phyloP scores from a whole-genome alignment of 2,113 vertebrate genomes.

The Monopterus albus region DNA sequence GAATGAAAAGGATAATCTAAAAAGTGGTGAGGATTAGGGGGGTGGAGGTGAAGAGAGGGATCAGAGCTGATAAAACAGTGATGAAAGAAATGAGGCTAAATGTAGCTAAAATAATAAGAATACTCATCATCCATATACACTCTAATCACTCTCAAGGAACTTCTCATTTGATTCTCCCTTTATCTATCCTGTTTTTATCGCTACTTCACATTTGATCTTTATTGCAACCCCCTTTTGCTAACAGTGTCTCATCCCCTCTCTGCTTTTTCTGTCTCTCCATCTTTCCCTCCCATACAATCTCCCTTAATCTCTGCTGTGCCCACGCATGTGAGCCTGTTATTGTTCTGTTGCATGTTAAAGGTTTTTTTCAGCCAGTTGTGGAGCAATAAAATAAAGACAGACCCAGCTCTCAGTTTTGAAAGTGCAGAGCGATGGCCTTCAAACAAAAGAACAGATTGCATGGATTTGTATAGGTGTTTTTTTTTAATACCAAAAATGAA shows the following conservation, averaged over 20 bases:
- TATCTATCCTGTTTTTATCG: conserved; percentile 21
- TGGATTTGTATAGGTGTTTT: conserved; percentile 35
- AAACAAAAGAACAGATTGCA: conserved; percentile 38
- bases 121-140: not conserved
- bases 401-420: conserved; percentile 17
- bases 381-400: conserved; percentile 12
- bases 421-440: conserved; percentile 25
- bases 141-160: conserved; percentile 34
- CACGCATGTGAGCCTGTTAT: conserved; percentile 35
- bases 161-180: conserved; percentile 36
- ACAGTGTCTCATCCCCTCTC: conserved; percentile 26
- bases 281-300: conserved; percentile 19
- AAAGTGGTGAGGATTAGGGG: not conserved
- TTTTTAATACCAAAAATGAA: conserved; percentile 15
- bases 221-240: conserved; percentile 27
- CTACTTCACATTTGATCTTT: conserved; percentile 49
- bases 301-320: conserved; percentile 41
- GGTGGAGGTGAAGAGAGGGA: conserved; percentile 6
- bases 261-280: conserved; percentile 23
- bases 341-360: conserved; percentile 30
- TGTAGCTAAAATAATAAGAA: conserved; percentile 28
- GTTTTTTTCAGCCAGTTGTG: conserved; percentile 5
- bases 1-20: conserved; percentile 12
- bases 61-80: conserved; percentile 20
- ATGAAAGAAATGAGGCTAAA: conserved; percentile 23